A percentile compares a stretch with the other conserved stretches of the same genome.
Evolutionary conservation across 2,113 vertebrate genomes (phyloP).

Genomic region (Macrotis lagotis): DNA sequence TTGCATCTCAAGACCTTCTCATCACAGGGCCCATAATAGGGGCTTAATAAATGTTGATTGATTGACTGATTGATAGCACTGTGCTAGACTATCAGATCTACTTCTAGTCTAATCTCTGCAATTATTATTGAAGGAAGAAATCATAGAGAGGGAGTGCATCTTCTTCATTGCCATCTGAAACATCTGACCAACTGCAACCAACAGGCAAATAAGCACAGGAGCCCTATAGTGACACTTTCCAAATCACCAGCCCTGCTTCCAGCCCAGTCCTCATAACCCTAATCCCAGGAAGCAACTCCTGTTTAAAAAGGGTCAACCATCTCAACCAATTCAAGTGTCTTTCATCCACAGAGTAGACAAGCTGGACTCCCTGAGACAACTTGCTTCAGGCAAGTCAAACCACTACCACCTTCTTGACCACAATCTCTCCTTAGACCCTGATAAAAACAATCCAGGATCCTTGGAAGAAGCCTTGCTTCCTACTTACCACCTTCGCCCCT

Average conservation of each 20-base stretch:
- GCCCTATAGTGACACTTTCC: background rate
- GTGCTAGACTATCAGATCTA: background rate
- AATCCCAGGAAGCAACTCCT: background rate
- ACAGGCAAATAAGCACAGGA: background rate
- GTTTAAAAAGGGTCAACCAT: too few species aligned
- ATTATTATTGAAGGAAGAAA: background rate
- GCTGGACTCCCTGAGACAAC: background rate
- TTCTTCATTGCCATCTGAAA: background rate
- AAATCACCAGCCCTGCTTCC: background rate
- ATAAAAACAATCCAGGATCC: background rate
- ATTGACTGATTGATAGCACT: background rate
- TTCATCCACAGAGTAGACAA: background rate
- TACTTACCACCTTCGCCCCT: background rate
- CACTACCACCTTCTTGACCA: background rate
- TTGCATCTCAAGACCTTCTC: too few species aligned
- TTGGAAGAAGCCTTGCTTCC: too few species aligned
- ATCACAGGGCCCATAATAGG: background rate
- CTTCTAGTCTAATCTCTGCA: too few species aligned
- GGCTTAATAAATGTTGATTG: background rate
- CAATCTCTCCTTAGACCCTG: background rate
- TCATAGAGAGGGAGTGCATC: background rate
- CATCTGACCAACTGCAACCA: background rate
- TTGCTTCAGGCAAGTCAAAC: background rate
- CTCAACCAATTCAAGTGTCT: too few species aligned
- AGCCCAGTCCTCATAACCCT: background rate